Conservation (phyloP, 2,113 vertebrate species). For the Chaetodon auriga region DNA sequence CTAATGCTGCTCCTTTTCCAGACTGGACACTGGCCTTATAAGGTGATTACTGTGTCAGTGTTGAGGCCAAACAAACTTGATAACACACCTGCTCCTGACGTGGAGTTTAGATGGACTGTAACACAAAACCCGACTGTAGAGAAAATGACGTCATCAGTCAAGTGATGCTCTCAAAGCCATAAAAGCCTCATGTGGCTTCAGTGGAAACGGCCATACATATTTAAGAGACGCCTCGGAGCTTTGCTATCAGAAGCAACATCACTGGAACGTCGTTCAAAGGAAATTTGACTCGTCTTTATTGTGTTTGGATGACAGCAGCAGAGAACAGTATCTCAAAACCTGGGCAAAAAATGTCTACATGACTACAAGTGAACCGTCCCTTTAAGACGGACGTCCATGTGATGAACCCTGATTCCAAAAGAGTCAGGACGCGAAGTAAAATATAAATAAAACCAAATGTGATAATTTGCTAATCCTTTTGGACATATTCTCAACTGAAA, state of each 20-base stretch:
- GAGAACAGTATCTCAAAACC: neutral
- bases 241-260: neutral
- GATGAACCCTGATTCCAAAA: too few relatives aligned
- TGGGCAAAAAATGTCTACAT: constrained; percentile 3
- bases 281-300: constrained; percentile 2
- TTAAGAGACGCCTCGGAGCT: neutral
- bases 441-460: too few relatives aligned
- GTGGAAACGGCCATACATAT: neutral
- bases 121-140: too few relatives aligned
- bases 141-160: neutral
- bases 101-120: too few relatives aligned
- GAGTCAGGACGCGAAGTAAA: too few relatives aligned
- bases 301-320: constrained; percentile 27
- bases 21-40: too few relatives aligned
- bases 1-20: neutral
- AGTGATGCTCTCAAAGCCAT: neutral
- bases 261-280: neutral
- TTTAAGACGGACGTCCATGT: too few relatives aligned
- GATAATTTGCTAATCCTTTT: too few relatives aligned
- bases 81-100: too few relatives aligned
- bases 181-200: neutral
- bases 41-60: too few relatives aligned
- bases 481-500: too few relatives aligned
- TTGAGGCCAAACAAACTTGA: too few relatives aligned
- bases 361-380: neutral